Percentiles rank a stretch among this genome's conserved stretches.
These are phyloP conservation scores for Biston stratarius DNA, from an alignment of 2,888 invertebrate species.

Conservation along the genomic window DNA sequence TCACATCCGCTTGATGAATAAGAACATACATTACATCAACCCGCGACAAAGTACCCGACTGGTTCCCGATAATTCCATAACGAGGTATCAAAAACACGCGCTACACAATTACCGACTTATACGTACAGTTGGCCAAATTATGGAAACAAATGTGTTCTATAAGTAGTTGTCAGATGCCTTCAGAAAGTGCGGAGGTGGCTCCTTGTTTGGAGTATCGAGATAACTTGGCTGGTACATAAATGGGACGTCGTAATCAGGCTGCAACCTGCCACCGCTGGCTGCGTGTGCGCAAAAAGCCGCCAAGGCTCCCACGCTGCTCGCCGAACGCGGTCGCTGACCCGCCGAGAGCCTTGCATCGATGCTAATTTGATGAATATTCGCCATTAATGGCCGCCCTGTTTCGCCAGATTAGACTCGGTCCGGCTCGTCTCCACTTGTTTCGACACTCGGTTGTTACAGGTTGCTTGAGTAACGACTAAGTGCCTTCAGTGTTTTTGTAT, in stretches of 20 bases:
- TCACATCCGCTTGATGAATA: no score
- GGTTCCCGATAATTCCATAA: constrained; percentile 37
- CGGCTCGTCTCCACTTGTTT: constrained; percentile 6
- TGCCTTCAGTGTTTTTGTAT: background rate
- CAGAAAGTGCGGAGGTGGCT: background rate
- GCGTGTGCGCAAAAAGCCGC: constrained; percentile 67
- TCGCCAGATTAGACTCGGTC: constrained; percentile 34
- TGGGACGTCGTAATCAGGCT: constrained; percentile 52
- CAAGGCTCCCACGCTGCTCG: constrained; percentile 67
- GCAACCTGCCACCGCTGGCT: constrained; percentile 47
- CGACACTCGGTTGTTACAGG: constrained; percentile 1
- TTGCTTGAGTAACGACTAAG: background rate
- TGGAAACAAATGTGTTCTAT: background rate
- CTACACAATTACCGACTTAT: background rate
- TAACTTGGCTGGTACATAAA: constrained; percentile 30
- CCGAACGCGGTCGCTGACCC: constrained; percentile 67
- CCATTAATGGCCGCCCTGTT: constrained; percentile 40
- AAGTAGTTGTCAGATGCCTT: background rate
- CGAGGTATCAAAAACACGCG: constrained; percentile 38
- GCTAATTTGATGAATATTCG: constrained; percentile 77
- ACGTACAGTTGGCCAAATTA: background rate
- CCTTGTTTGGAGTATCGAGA: background rate
- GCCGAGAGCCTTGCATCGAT: constrained; percentile 68
- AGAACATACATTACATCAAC: constrained; percentile 21
- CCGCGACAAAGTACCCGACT: constrained; percentile 33